A percentile compares a stretch with the other conserved stretches of the same genome.
Conservation (phyloP, 2,797 vertebrate species). For the Propithecus perrieri region DNA sequence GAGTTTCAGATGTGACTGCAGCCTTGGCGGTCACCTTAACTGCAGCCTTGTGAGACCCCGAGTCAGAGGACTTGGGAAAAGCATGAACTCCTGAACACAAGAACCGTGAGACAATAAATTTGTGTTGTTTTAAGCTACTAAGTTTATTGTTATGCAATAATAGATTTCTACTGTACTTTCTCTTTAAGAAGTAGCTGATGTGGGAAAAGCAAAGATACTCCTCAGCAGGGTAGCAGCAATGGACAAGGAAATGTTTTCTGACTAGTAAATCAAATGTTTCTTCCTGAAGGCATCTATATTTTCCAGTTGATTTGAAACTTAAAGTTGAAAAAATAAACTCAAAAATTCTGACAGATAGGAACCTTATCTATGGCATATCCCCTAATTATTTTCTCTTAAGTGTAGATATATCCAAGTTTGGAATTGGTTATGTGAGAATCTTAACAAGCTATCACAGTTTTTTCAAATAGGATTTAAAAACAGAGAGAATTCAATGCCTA, state of each 20-base stretch:
- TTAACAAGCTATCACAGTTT: neutral
- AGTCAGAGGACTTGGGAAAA: neutral
- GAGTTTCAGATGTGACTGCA: neutral
- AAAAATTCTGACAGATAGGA: neutral
- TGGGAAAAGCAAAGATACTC: neutral
- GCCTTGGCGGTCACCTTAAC: neutral
- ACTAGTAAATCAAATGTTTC: neutral
- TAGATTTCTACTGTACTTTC: neutral
- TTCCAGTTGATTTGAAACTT: neutral
- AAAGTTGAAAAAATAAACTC: neutral
- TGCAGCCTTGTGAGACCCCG: neutral
- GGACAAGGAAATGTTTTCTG: neutral
- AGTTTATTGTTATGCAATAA: neutral
- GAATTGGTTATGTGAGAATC: neutral
- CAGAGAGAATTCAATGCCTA: neutral
- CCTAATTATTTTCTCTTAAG: neutral
- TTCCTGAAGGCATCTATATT: neutral
- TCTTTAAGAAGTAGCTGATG: neutral
- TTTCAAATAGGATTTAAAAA: neutral
- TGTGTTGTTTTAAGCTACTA: neutral
- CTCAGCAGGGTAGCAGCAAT: neutral
- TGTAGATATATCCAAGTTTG: neutral
- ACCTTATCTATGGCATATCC: neutral
- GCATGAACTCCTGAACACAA: neutral
- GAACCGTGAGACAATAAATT: neutral